These are phyloP conservation scores for Steinernema scapterisci DNA, from an alignment of 2,888 invertebrate genomes.

Conservation along the genomic window DNA sequence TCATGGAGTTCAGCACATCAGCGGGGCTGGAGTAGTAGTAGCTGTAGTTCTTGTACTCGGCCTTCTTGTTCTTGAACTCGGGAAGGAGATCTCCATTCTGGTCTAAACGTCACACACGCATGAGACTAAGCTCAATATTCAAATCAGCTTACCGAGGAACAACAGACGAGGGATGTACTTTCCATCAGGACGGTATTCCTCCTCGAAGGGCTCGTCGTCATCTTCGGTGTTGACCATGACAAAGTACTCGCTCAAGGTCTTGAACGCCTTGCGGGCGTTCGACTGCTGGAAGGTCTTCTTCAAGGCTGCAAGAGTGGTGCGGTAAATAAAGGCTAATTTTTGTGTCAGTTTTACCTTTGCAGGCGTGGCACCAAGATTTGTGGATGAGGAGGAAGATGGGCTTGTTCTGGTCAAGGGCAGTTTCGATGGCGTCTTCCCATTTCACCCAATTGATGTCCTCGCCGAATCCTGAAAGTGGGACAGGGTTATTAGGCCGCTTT, in stretches of 20 bases:
- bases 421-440: constrained; percentile 67
- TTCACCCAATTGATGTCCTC: constrained; percentile 66
- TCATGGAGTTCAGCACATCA: constrained; percentile 66
- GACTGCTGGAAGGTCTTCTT: constrained; percentile 67
- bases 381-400: constrained; percentile 70
- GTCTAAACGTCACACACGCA: constrained; percentile 43
- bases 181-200: constrained; percentile 66
- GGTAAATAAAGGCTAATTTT: not conserved
- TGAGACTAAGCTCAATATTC: not conserved
- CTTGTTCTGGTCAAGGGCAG: constrained; percentile 65
- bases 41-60: constrained; percentile 66
- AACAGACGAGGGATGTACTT: constrained; percentile 65
- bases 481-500: not conserved
- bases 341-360: constrained; percentile 64
- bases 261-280: constrained; percentile 67
- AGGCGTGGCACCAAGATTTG: constrained; percentile 71
- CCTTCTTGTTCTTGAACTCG: constrained; percentile 66
- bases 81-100: constrained; percentile 63
- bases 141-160: constrained; percentile 54
- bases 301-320: constrained; percentile 54
- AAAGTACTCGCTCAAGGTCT: constrained; percentile 67
- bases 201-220: constrained; percentile 68
- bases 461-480: constrained; percentile 56
- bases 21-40: constrained; percentile 67
- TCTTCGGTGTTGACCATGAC: constrained; percentile 70